Evolutionary conservation across 2,113 vertebrate genomes (phyloP).

Genomic region (Pao palembangensis): DNA sequence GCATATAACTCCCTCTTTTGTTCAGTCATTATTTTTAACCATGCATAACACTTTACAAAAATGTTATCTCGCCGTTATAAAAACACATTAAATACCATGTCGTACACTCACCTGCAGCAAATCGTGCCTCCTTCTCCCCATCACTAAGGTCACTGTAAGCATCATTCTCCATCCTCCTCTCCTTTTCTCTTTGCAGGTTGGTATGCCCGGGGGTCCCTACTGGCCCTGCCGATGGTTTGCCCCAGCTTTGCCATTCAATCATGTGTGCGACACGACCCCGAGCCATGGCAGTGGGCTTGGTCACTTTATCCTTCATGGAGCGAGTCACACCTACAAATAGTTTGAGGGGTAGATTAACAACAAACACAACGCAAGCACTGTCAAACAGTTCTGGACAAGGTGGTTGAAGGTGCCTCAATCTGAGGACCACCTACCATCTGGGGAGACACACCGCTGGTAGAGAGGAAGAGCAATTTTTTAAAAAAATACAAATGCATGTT

Average conservation of each 20-base stretch:
- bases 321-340: conserved; percentile 82
- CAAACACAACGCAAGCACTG: conserved; percentile 26
- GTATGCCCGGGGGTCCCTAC: conserved; percentile 63
- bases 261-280: conserved; percentile 95
- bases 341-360: neutral
- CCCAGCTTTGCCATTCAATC: conserved; percentile 99
- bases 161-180: conserved; percentile 85
- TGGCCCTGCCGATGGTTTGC: conserved; percentile 74
- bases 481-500: no score
- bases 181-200: conserved; percentile 84
- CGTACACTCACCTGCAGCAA: conserved; percentile 83
- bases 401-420: conserved; percentile 9
- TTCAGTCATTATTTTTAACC: no score
- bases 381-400: conserved; percentile 31
- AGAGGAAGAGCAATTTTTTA: no score
- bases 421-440: no score
- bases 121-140: conserved; percentile 95
- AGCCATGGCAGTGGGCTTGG: conserved; percentile 97
- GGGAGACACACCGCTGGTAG: neutral
- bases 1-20: no score
- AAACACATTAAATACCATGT: no score
- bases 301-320: conserved; percentile 98
- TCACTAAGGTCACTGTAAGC: conserved; percentile 95
- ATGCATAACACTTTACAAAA: no score
- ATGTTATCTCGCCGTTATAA: no score